Percentiles rank a stretch among this genome's conserved stretches.
Conservation (phyloP, 2,797 vertebrate genomes). For the Otolemur crassicaudatus region DNA sequence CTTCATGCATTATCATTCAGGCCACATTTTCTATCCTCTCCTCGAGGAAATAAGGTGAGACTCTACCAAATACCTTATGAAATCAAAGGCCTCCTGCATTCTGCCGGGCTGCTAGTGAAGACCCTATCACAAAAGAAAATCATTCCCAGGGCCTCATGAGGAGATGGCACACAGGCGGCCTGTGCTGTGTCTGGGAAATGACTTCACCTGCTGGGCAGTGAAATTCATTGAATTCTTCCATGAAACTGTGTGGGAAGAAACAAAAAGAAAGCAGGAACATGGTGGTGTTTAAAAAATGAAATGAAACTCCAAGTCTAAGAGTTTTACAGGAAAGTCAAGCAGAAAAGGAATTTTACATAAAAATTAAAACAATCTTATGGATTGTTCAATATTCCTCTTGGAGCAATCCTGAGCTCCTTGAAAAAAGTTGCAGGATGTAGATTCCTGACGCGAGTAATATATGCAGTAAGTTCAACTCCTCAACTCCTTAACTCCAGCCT, state of each 20-base stretch:
- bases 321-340: background rate
- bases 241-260: conserved; percentile 46
- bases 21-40: conserved; percentile 11
- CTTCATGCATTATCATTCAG: background rate
- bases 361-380: background rate
- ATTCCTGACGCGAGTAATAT: background rate
- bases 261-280: conserved; percentile 16
- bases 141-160: background rate
- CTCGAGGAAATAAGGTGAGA: conserved; percentile 27
- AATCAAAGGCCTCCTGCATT: background rate
- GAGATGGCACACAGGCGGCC: background rate
- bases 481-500: background rate
- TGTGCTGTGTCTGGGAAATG: background rate
- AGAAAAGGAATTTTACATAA: background rate
- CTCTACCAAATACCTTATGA: background rate
- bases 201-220: background rate
- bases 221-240: conserved; percentile 49
- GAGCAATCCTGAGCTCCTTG: background rate
- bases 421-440: background rate
- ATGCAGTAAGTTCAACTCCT: background rate
- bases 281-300: background rate
- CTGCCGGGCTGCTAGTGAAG: background rate
- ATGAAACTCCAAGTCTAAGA: conserved; percentile 7
- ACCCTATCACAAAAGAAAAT: background rate
- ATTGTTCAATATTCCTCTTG: background rate